Percentiles rank a stretch among this genome's conserved stretches.
Evolutionary conservation across 2,797 vertebrate genomes (phyloP).

Genomic region (Dendrocincla tyrannina): DNA sequence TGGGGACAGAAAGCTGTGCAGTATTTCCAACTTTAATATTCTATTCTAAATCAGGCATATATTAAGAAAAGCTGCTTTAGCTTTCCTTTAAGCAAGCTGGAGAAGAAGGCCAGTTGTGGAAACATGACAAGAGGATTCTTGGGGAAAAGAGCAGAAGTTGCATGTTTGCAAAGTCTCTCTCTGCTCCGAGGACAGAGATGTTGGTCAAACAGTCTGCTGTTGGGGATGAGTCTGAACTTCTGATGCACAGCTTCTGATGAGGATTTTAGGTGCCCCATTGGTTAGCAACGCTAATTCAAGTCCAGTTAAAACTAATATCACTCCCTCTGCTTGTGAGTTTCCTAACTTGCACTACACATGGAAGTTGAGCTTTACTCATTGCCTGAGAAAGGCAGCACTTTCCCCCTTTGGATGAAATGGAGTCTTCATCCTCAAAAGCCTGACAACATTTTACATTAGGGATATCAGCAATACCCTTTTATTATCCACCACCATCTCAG

Average conservation of each 20-base stretch:
- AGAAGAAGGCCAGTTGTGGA: background rate
- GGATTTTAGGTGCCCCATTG: background rate
- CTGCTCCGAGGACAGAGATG: background rate
- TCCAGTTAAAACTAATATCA: background rate
- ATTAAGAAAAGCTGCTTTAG: background rate
- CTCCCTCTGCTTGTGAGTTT: background rate
- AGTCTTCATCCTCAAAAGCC: background rate
- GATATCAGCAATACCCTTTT: background rate
- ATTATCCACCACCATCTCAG: background rate
- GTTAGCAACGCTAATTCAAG: background rate
- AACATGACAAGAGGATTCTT: background rate
- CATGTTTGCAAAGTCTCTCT: background rate
- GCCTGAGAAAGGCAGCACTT: background rate
- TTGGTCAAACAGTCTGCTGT: background rate
- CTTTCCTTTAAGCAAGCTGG: background rate
- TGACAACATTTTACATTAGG: background rate
- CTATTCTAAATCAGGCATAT: background rate
- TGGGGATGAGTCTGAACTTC: background rate
- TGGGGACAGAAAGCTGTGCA: background rate
- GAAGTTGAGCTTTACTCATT: background rate
- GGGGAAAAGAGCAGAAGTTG: background rate
- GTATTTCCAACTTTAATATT: background rate
- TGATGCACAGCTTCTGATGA: background rate
- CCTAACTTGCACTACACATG: fast-evolving
- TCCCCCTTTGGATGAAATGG: background rate